Base-by-base conservation (phyloP, 2,113 vertebrate species). In the Cervus canadensis region DNA sequence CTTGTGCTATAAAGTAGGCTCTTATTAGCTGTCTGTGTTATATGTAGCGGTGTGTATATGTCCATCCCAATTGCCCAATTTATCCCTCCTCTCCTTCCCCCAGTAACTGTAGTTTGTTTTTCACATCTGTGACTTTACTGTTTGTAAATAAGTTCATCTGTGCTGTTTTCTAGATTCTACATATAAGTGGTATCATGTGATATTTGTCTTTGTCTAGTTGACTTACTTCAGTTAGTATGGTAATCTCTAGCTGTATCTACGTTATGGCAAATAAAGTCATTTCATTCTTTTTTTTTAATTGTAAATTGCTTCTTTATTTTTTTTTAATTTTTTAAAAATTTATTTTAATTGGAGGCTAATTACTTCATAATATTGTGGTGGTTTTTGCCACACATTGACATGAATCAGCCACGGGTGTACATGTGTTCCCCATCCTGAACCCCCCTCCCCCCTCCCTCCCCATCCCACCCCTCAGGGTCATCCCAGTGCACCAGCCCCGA, bases 401-500 rank as follows among this genome's bases (percentile, higher is more conserved):
- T 67, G 8, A n/a, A 67, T 67, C 33, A 19, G 4, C 16, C 64
- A 67, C 10, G 0, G 1, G 1, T 67, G 2, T 67, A n/a, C 64
- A 67, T 19, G 8, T n/a, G 9, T n/a, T n/a, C 36, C 33, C 33
- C 33, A 67, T 67, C 16, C 33, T n/a, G 64, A n/a, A n/a, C 62
- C 8, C 16, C 7, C 4, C 30, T 17, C 33, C 64, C 4, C 1
- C 4, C 4, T 67, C 16, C 7, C 16, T 67, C 8, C 16, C 17
- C 64, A 67, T n/a, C 64, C 64, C 33, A 36, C 19, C 64, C 64
- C 8, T 36, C 64, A 0, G 64, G 16, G 2, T 19, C 16, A 67
- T 67, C 64, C 64, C 64, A 9, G 33, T n/a, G 64, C 16, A 19
- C 64, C 8, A n/a, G 16, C 8, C 33, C 64, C 10, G 33, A 67